Evolutionary conservation across 1,140 invertebrate species (phyloP), one percentile per base, ranked within the genome.

Genomic region (Macrocentrus cingulum): DNA sequence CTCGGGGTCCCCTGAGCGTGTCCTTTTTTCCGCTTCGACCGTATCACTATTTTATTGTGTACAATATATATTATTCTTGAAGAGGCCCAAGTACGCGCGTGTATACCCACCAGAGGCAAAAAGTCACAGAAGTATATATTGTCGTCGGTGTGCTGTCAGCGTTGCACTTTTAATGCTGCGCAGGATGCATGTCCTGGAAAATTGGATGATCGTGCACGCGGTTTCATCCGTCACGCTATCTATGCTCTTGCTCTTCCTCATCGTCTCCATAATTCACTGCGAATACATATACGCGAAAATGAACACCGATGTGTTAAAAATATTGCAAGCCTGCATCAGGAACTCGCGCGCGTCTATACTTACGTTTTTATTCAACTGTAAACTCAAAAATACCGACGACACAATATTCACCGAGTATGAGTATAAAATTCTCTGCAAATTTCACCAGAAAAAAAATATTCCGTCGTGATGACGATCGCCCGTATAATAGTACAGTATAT

Each of bases 1-100:
- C 7, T 9, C 41, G 41, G 16, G 25, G 11, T 19, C 19, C n/a
- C 39, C 25, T 13, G 45, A 23, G 25, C 45, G 20, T 48, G 19
- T 1, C 32, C 32, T 32, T 29, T 25, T 1, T 4, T 29, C 25
- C 25, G 49, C 32, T 39, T 15, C 23, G 39, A 52, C 63, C 57
- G 63, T 60, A 65, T 66, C 52, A 66, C 66, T 66, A 69, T 67
- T 69, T 67, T 69, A 69, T 66, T 60, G 60, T 61, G 66, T 67
- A 57, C 64, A 59, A 66, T 61, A n/a, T n/a, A n/a, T n/a, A n/a
- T n/a, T n/a, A 63, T 59, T 61, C 64, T 36, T 50, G 50, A 37
- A 23, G 51, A 46, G 29, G 9, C 51, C 11, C 23, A 36, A 55
- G n/a, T 5, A 11, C 25, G 8, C 20, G 25, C 9, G 9, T 29